These are phyloP conservation scores for Dolichotis patagonum DNA, from an alignment of 2,113 vertebrate genomes.

Conservation along the genomic window DNA sequence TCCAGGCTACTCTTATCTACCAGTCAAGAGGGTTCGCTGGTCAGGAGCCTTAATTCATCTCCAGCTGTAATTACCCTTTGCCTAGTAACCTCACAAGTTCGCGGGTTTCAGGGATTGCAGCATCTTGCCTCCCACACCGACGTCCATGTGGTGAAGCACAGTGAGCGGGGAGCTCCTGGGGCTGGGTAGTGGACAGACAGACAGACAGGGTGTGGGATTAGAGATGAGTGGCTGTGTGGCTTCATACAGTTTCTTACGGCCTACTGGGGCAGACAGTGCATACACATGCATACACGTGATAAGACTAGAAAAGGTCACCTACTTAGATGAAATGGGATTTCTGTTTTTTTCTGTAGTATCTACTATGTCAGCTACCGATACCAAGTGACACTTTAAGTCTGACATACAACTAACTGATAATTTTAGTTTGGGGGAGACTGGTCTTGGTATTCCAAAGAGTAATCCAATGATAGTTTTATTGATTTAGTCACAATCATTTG, in stretches of 20 bases:
- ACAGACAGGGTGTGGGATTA: not conserved
- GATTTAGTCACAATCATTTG: not conserved
- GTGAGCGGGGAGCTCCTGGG: not conserved
- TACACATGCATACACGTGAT: not conserved
- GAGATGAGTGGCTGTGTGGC: not conserved
- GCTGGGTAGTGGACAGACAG: not conserved
- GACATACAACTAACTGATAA: conserved; percentile 1
- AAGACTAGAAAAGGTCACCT: not conserved
- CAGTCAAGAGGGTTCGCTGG: not conserved
- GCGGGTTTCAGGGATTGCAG: not conserved
- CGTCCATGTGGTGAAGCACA: not conserved
- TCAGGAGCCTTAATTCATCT: not conserved
- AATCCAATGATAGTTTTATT: conserved; percentile 22
- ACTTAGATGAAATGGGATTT: not conserved
- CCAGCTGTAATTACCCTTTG: not conserved
- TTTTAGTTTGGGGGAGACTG: conserved; percentile 35
- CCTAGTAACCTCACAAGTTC: not conserved
- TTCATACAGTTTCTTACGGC: not conserved
- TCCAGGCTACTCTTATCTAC: not conserved
- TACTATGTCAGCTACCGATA: not conserved
- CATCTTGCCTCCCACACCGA: not conserved
- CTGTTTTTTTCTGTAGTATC: not conserved
- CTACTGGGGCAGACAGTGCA: not conserved
- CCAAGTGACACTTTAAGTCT: conserved; percentile 44
- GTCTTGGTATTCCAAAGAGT: conserved; percentile 57